These are phyloP conservation scores for Halichoerus grypus DNA, from an alignment of 2,113 vertebrate genomes.

Conservation along the genomic window DNA sequence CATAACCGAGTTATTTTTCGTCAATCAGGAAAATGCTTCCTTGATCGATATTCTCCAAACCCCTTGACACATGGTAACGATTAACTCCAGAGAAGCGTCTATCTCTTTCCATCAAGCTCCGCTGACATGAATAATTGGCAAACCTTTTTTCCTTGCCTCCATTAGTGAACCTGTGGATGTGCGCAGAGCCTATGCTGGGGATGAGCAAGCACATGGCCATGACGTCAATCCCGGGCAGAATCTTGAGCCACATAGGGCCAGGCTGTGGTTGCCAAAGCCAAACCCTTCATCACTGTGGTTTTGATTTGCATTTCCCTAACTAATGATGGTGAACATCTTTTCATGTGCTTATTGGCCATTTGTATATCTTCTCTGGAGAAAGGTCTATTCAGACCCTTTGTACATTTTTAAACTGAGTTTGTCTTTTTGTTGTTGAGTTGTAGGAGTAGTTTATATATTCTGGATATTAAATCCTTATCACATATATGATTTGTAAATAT, in stretches of 20 bases:
- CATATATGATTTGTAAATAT: not conserved
- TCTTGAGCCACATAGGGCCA: not conserved
- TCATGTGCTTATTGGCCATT: not conserved
- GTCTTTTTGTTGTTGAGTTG: not conserved
- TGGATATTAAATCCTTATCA: not conserved
- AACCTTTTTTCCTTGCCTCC: not conserved
- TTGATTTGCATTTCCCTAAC: not conserved
- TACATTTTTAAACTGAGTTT: not conserved
- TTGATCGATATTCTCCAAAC: not conserved
- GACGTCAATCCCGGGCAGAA: not conserved
- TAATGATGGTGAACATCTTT: not conserved
- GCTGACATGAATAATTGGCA: not conserved
- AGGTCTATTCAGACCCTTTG: not conserved
- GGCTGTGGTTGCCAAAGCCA: not conserved
- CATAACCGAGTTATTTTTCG: not conserved
- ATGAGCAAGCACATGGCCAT: not conserved
- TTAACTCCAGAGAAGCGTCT: not conserved
- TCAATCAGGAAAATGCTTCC: not conserved
- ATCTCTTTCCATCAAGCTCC: not conserved
- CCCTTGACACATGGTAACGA: not conserved
- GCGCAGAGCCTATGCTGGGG: not conserved
- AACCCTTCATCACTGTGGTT: not conserved
- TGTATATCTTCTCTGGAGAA: not conserved
- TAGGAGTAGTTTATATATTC: not conserved
- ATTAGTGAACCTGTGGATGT: not conserved